Conservation (phyloP, 1,140 invertebrate genomes). For the Ooceraea biroi region DNA sequence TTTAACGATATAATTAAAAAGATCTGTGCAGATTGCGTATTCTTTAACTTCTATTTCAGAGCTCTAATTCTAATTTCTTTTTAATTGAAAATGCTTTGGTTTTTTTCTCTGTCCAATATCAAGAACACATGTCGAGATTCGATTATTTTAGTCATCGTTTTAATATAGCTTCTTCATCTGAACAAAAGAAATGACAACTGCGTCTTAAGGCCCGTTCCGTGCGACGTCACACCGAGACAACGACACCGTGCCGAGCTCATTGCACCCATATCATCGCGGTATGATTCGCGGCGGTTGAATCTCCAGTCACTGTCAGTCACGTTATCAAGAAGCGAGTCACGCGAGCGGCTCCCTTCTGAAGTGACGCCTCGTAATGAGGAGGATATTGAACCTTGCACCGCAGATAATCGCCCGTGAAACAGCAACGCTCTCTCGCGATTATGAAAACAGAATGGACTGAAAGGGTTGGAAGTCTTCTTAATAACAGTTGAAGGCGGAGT, state of each 20-base stretch:
- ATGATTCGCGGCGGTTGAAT: conserved; percentile 34
- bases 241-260: conserved; percentile 47
- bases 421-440: conserved; percentile 20
- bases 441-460: conserved; percentile 30
- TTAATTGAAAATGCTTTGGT: no score
- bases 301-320: conserved; percentile 57
- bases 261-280: conserved; percentile 38
- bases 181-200: background rate
- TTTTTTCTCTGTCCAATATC: no score
- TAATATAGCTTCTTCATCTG: no score
- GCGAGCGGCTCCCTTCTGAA: conserved; percentile 50
- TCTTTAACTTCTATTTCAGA: no score
- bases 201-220: background rate
- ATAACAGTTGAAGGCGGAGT: background rate
- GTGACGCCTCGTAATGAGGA: conserved; percentile 52
- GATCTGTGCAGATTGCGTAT: background rate
- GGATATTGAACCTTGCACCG: conserved; percentile 54
- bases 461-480: background rate
- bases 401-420: conserved; percentile 43
- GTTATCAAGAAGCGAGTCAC: conserved; percentile 58
- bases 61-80: conserved; percentile 18
- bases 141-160: no score
- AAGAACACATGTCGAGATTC: no score
- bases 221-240: background rate
- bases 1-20: background rate